phyloP scores from a whole-genome alignment of 2,888 invertebrate species.

The Caenorhabditis sp. region DNA sequence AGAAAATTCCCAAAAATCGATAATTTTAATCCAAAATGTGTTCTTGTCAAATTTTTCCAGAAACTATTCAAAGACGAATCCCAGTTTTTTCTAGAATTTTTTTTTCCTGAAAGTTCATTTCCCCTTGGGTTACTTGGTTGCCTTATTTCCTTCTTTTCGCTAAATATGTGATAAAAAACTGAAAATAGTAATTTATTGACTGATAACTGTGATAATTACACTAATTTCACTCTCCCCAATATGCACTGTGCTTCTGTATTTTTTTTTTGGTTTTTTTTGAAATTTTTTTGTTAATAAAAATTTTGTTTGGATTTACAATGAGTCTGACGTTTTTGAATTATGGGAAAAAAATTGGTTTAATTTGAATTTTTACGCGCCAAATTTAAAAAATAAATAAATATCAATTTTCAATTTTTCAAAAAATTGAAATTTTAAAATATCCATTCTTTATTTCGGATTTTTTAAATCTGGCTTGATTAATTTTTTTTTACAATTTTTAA shows the following conservation, averaged over 20 bases:
- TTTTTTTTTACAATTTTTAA: no score
- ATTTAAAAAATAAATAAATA: no score
- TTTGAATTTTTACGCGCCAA: no score
- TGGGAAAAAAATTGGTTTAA: no score
- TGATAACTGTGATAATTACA: conserved; percentile 8
- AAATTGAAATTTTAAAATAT: no score
- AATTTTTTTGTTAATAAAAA: not conserved
- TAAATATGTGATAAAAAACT: conserved; percentile 3
- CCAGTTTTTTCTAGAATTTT: not conserved
- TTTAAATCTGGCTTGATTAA: no score
- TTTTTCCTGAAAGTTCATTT: conserved; percentile 5
- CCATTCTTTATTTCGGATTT: no score
- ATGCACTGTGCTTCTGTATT: not conserved
- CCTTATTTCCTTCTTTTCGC: conserved; percentile 15
- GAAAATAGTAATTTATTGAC: conserved; percentile 53
- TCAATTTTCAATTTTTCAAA: no score
- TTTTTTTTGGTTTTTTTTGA: conserved; percentile 9
- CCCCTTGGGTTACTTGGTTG: conserved; percentile 36
- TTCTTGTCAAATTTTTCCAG: conserved; percentile 9
- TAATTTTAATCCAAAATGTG: not conserved
- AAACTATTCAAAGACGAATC: conserved; percentile 14
- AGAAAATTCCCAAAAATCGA: not conserved
- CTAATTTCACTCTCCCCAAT: no score
- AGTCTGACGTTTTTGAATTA: no score
- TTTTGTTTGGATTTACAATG: no score